Base-by-base conservation (phyloP, 30 jellyfish, hydroid and myxozoan species). In the Turritopsis dohrnii region DNA sequence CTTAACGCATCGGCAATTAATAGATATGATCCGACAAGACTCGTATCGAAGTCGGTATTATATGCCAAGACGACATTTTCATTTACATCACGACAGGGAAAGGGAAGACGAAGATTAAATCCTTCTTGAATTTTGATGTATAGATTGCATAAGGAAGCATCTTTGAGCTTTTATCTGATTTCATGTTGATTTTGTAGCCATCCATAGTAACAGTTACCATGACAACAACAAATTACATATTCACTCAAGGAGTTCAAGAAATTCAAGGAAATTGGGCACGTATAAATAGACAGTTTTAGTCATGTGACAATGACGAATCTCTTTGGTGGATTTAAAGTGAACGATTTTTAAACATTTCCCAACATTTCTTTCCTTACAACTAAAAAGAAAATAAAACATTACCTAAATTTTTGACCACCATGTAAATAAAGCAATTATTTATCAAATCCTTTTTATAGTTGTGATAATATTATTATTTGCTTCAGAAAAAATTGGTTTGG, bases 1-100 rank as follows among this genome's bases (percentile, higher is more conserved):
- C 17, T 26, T 74, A 26, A 23, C 83, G 60, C 83, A 74, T 16
- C 83, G 83, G 13, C 65, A 74, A 13, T 21, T 74, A 21, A 74
- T 74, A 20, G n/a, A 74, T 1, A 29, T 29, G 65, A 72, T 74
- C 72, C 26, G 24, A 26, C n/a, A 30, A 8, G 83, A 74, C 23
- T 31, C 26, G 9, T 74, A 74, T 74, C 74, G 65, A 26, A 74
- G 60, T 24, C 60, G 19, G 21, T 74, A 0, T 26, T 16, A 29
- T 24, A 13, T 26, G 20, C 83, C 83, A 31, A 69, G 31, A 69
- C 65, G 53, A 13, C 83, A 74, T 31, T n/a, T 30, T 16, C 83
- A 74, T 29, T 21, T 26, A 9, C 83, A 74, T 74, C 26, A 74
- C 24, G 83, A 74, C 65, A 1, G 23, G 41, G 83, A 74, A 13